Conservation (phyloP, 2,797 vertebrate genomes). For the Enteromius fasciolatus region DNA sequence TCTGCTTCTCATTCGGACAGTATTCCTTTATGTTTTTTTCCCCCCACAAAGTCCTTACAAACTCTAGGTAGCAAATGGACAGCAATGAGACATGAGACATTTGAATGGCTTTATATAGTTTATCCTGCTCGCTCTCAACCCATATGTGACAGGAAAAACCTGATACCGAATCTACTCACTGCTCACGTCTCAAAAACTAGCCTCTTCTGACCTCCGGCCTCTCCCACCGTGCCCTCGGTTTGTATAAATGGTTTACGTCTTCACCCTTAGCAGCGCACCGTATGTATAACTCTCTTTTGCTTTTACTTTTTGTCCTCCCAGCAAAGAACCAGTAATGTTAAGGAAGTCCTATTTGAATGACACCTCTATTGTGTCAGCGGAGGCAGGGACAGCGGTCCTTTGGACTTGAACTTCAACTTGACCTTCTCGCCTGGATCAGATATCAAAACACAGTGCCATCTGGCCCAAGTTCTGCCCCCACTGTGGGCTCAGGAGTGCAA, state of each 20-base stretch:
- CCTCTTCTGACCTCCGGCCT: slow-evolving; percentile 47
- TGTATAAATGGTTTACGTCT: slow-evolving; percentile 70
- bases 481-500: slow-evolving; percentile 74
- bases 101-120: slow-evolving; percentile 50
- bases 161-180: slow-evolving; percentile 63
- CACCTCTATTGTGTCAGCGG: slow-evolving; percentile 69
- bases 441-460: slow-evolving; percentile 83
- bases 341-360: slow-evolving; percentile 73
- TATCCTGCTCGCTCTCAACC: slow-evolving; percentile 41
- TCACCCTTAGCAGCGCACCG: slow-evolving; percentile 51
- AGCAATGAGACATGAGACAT: slow-evolving; percentile 43
- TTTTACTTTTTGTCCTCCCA: slow-evolving; percentile 21
- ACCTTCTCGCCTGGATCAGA: slow-evolving; percentile 78
- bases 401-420: slow-evolving; percentile 87
- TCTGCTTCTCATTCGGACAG: slow-evolving; percentile 16
- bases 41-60: slow-evolving; percentile 4
- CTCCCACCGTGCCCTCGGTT: slow-evolving; percentile 35
- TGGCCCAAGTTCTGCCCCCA: slow-evolving; percentile 78
- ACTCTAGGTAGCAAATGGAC: slow-evolving; percentile 10
- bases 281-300: slow-evolving; percentile 48
- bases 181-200: slow-evolving; percentile 47
- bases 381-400: slow-evolving; percentile 68
- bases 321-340: slow-evolving; percentile 55
- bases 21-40: slow-evolving; percentile 20
- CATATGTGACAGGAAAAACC: slow-evolving; percentile 47